These are phyloP conservation scores for Serilophus lunatus DNA, from an alignment of 2,113 vertebrate genomes.

Conservation along the genomic window DNA sequence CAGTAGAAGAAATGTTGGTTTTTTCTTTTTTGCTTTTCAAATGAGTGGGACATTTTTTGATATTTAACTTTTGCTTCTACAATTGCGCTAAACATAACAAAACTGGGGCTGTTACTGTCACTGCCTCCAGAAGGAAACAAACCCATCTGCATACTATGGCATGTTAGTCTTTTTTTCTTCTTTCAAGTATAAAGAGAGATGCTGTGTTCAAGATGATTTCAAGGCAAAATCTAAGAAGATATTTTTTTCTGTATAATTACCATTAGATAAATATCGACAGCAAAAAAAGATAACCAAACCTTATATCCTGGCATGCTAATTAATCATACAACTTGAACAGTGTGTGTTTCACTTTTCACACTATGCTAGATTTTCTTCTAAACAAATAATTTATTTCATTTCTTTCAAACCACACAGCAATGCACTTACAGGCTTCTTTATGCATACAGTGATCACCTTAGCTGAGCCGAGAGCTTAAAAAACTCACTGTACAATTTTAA, in stretches of 20 bases:
- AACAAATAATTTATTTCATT: neutral
- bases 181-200: neutral
- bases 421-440: neutral
- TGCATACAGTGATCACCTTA: neutral
- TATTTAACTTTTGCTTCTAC: neutral
- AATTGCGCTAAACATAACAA: neutral
- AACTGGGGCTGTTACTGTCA: neutral
- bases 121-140: neutral
- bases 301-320: neutral
- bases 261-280: neutral
- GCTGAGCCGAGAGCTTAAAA: neutral
- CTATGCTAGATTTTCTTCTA: neutral
- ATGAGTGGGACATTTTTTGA: neutral
- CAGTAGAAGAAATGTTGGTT: neutral
- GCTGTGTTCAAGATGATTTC: neutral
- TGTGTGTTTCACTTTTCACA: neutral
- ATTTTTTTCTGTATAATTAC: neutral
- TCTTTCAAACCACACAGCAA: neutral
- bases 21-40: neutral
- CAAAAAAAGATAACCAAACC: neutral
- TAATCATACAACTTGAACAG: neutral
- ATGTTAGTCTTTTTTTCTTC: neutral
- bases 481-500: neutral
- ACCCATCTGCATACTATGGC: neutral
- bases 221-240: neutral